A percentile compares a stretch with the other conserved stretches of the same genome.
These are phyloP conservation scores for Meleagris gallopavo DNA, from an alignment of 2,113 vertebrate genomes.

Conservation along the genomic window DNA sequence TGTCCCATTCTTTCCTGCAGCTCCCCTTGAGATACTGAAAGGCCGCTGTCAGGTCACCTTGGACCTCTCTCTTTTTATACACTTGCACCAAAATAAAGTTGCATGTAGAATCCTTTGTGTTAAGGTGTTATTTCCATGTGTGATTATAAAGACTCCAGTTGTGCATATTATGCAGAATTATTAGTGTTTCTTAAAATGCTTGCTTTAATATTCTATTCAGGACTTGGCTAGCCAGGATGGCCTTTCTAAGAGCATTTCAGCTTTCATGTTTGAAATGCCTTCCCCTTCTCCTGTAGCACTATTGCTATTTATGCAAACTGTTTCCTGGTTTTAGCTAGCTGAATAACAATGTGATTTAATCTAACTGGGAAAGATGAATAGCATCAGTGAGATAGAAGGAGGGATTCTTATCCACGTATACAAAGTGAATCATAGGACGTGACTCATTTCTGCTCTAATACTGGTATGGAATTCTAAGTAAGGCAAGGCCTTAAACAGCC, in stretches of 20 bases:
- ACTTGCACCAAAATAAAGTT: not conserved
- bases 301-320: not conserved
- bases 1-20: too few relatives aligned
- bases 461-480: not conserved
- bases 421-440: not conserved
- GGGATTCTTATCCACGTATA: not conserved
- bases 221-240: accelerated
- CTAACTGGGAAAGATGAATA: not conserved
- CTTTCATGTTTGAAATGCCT: not conserved
- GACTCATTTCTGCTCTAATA: not conserved
- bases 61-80: not conserved
- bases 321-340: not conserved
- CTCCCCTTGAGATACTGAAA: too few relatives aligned
- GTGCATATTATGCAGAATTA: not conserved
- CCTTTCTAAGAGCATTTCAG: not conserved
- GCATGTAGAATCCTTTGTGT: not conserved
- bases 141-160: accelerated
- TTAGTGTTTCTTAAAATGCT: not conserved
- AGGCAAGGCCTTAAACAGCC: not conserved
- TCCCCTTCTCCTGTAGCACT: not conserved
- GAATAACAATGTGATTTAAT: not conserved
- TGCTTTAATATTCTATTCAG: not conserved
- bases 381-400: not conserved
- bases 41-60: too few relatives aligned
- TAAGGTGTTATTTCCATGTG: not conserved